These are phyloP conservation scores for Anthophora plumipes DNA, from an alignment of 2,888 invertebrate genomes.

Conservation along the genomic window DNA sequence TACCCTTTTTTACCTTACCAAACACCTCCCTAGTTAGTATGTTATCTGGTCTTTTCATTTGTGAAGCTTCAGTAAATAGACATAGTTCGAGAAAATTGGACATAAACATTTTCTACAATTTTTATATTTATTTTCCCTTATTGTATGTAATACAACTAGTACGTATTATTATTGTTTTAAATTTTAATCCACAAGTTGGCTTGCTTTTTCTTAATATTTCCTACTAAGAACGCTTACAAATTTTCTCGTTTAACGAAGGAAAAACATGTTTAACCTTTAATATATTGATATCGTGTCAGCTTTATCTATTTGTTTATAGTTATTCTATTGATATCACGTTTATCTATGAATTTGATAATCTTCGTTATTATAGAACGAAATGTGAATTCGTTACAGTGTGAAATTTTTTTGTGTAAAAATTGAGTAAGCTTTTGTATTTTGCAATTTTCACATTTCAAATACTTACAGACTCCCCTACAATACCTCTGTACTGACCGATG, in stretches of 20 bases:
- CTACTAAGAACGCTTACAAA: neutral
- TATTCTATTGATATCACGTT: too few species aligned
- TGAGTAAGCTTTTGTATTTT: neutral
- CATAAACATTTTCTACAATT: neutral
- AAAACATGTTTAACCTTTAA: too few species aligned
- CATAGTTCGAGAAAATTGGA: neutral
- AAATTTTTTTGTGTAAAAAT: neutral
- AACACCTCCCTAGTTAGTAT: conserved; percentile 37
- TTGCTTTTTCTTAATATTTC: too few species aligned
- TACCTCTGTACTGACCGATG: conserved; percentile 69
- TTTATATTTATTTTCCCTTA: neutral
- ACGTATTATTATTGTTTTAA: neutral
- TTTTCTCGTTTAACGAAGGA: neutral
- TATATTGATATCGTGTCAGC: neutral
- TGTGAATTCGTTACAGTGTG: neutral
- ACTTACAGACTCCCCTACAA: neutral
- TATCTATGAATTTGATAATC: too few species aligned
- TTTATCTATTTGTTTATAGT: too few species aligned
- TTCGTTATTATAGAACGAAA: too few species aligned
- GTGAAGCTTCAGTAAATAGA: conserved; percentile 4
- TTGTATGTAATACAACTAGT: neutral
- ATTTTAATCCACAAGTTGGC: too few species aligned
- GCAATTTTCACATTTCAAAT: too few species aligned
- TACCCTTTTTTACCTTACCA: conserved; percentile 81
- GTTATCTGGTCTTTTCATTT: neutral